Conservation (phyloP, 2,888 invertebrate genomes). For the Ophion ventricosus region DNA sequence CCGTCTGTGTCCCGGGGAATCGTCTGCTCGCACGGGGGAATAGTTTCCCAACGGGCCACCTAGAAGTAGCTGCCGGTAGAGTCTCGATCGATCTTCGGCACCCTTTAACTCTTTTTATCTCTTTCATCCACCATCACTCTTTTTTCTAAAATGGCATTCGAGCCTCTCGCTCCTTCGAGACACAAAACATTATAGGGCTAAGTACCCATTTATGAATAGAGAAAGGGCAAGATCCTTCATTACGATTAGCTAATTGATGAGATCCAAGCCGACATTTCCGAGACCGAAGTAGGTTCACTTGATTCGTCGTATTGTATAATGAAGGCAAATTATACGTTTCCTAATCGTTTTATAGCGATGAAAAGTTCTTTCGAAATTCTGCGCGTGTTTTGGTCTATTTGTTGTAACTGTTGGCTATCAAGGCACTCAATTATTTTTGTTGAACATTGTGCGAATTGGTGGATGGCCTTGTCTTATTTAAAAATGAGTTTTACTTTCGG, state of each 20-base stretch:
- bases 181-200: background rate
- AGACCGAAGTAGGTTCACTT: background rate
- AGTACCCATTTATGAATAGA: background rate
- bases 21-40: constrained; percentile 16
- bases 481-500: background rate
- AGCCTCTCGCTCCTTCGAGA: background rate
- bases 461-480: background rate
- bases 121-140: constrained; percentile 5
- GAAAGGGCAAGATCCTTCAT: background rate
- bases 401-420: background rate
- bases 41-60: constrained; percentile 40
- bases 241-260: background rate
- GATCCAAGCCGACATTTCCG: background rate
- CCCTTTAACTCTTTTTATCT: constrained; percentile 25
- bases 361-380: background rate
- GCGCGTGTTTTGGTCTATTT: background rate
- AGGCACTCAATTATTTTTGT: background rate
- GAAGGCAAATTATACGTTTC: too few species aligned
- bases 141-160: background rate
- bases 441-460: background rate
- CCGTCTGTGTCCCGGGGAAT: constrained; percentile 26
- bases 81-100: constrained; percentile 46
- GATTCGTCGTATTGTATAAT: background rate
- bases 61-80: constrained; percentile 39
- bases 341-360: background rate